Conservation (phyloP, 1,140 invertebrate species). For the Drosophila bocki region DNA sequence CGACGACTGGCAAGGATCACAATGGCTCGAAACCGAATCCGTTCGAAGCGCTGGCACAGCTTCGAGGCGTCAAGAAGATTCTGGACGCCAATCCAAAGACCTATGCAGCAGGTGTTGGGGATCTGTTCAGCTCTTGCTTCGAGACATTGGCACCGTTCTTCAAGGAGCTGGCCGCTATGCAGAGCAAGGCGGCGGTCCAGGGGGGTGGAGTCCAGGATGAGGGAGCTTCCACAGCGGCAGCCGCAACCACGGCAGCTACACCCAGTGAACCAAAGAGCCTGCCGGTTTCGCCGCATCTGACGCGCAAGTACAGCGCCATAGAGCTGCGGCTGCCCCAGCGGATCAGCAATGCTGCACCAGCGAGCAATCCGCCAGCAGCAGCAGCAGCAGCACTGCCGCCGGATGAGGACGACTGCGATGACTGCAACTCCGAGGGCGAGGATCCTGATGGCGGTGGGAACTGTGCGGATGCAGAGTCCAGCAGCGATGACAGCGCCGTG, state of each 20-base stretch:
- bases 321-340: constrained; percentile 69
- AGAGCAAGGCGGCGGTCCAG: constrained; percentile 37
- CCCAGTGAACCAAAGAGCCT: constrained; percentile 85
- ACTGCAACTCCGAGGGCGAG: constrained; percentile 68
- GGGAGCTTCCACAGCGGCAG: not conserved
- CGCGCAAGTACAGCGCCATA: constrained; percentile 76
- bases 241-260: constrained; percentile 13
- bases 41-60: constrained; percentile 89
- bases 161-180: constrained; percentile 75
- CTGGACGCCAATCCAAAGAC: constrained; percentile 87
- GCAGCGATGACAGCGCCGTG: constrained; percentile 79
- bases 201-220: constrained; percentile 26
- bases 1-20: constrained; percentile 86
- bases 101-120: constrained; percentile 85
- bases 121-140: constrained; percentile 91
- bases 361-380: constrained; percentile 4
- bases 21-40: constrained; percentile 87
- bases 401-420: constrained; percentile 72
- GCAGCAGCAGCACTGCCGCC: constrained; percentile 5
- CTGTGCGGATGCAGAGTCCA: constrained; percentile 80
- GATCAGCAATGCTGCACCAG: constrained; percentile 29
- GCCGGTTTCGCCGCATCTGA: constrained; percentile 85
- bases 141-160: constrained; percentile 89
- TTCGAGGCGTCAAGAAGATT: constrained; percentile 91
- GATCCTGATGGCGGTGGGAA: constrained; percentile 80